Conservation (phyloP, 1,140 invertebrate species). For the Euwallacea similis region DNA sequence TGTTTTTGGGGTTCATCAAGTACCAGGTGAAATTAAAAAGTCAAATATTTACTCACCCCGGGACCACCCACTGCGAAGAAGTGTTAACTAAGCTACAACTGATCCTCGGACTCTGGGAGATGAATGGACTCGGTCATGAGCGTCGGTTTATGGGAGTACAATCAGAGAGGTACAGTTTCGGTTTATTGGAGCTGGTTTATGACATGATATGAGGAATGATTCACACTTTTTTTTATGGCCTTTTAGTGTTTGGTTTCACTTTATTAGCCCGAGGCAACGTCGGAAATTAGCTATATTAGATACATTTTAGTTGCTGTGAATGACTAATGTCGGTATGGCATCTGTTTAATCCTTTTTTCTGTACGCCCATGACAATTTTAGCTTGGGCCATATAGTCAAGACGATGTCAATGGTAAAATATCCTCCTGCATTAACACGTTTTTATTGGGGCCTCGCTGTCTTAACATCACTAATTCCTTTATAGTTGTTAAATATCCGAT, state of each 20-base stretch:
- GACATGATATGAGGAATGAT: neutral
- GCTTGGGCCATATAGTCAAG: conserved; percentile 18
- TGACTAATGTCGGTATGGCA: neutral
- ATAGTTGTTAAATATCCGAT: conserved; percentile 31
- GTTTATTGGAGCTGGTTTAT: neutral
- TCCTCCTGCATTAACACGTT: conserved; percentile 42
- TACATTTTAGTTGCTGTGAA: neutral
- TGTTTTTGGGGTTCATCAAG: conserved; percentile 46
- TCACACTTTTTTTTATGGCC: neutral
- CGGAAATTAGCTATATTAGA: neutral
- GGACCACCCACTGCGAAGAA: conserved; percentile 41
- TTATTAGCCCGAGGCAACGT: neutral
- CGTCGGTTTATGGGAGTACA: neutral
- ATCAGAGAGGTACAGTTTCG: neutral
- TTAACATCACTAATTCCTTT: conserved; percentile 39
- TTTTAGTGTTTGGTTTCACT: neutral
- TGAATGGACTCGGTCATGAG: conserved; percentile 13
- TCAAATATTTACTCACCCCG: conserved; percentile 44
- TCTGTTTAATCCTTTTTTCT: neutral
- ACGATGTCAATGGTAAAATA: conserved; percentile 36
- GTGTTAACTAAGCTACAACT: conserved; percentile 39
- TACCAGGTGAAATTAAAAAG: conserved; percentile 47
- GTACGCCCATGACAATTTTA: conserved; percentile 21
- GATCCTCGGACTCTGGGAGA: conserved; percentile 13
- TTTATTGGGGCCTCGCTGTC: conserved; percentile 38